These are phyloP conservation scores for Corvus cornix DNA, from an alignment of 2,113 vertebrate genomes.

Conservation along the genomic window DNA sequence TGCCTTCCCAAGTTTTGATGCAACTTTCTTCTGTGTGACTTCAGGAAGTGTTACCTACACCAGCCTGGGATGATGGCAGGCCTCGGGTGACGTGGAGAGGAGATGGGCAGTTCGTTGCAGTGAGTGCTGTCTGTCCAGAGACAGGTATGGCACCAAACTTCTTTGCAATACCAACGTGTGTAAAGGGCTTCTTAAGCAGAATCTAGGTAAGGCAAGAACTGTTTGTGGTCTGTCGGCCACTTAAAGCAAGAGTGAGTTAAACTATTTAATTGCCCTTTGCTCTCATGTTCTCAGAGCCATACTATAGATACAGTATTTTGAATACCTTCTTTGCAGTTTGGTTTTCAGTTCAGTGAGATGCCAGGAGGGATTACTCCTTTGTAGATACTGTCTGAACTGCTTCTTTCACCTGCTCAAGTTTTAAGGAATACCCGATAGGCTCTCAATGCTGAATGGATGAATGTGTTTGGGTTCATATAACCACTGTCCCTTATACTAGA, in stretches of 20 bases:
- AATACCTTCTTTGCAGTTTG: neutral
- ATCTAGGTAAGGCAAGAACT: neutral
- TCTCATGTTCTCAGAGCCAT: neutral
- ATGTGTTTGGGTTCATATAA: neutral
- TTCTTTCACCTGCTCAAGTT: neutral
- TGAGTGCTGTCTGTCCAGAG: conserved; percentile 85
- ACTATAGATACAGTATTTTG: accelerated
- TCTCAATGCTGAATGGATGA: neutral
- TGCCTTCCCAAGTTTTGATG: neutral
- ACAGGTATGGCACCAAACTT: conserved; percentile 75
- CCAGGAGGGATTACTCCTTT: neutral
- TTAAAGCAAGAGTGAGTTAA: neutral
- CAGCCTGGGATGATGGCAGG: conserved; percentile 85
- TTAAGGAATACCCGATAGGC: neutral
- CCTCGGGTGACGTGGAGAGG: conserved; percentile 90
- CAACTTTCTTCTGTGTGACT: neutral
- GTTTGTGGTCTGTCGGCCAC: neutral
- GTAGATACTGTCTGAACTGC: neutral
- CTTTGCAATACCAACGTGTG: neutral
- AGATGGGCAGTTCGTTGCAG: conserved; percentile 92
- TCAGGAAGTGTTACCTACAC: conserved; percentile 79
- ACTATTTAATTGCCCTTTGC: neutral
- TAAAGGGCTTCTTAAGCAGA: neutral
- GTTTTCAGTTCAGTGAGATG: neutral
- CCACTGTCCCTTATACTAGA: neutral